A percentile compares a stretch with the other conserved stretches of the same genome.
Conservation (phyloP, 2,113 vertebrate genomes). For the Lampris megalopsis region DNA sequence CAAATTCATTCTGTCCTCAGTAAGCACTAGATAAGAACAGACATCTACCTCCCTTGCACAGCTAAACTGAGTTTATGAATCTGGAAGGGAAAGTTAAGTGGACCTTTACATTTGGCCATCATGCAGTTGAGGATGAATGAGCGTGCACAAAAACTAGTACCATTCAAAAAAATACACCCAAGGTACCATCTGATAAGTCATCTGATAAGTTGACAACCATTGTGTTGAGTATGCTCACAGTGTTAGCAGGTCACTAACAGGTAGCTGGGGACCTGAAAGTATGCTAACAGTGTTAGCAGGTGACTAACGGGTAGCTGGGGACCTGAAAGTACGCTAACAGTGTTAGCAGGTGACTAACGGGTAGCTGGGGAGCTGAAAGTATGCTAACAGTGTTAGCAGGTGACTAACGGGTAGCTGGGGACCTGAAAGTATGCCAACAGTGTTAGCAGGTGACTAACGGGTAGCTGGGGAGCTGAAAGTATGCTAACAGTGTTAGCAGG, state of each 20-base stretch:
- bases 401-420: constrained; percentile 44
- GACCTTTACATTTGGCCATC: constrained; percentile 57
- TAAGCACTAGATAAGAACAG: constrained; percentile 47
- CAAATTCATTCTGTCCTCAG: constrained; percentile 18
- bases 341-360: constrained; percentile 70
- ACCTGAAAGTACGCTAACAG: constrained; percentile 60
- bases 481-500: constrained; percentile 75
- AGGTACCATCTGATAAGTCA: constrained; percentile 39
- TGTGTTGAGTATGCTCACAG: constrained; percentile 59
- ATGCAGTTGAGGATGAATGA: constrained; percentile 42
- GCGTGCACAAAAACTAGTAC: constrained; percentile 56
- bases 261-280: constrained; percentile 32
- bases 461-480: constrained; percentile 32
- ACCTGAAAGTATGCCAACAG: constrained; percentile 60
- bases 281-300: constrained; percentile 75
- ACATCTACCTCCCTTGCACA: constrained; percentile 43
- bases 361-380: constrained; percentile 32
- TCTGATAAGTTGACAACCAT: constrained; percentile 11
- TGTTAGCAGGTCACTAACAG: constrained; percentile 70
- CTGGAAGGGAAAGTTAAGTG: constrained; percentile 55
- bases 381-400: constrained; percentile 75
- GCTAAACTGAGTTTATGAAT: constrained; percentile 51
- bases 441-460: constrained; percentile 70
- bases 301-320: constrained; percentile 44
- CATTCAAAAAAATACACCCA: constrained; percentile 51